Evolutionary conservation across 1,140 invertebrate species (phyloP), one percentile per base, ranked within the genome.

Genomic region (Trinorchestia longiramus): DNA sequence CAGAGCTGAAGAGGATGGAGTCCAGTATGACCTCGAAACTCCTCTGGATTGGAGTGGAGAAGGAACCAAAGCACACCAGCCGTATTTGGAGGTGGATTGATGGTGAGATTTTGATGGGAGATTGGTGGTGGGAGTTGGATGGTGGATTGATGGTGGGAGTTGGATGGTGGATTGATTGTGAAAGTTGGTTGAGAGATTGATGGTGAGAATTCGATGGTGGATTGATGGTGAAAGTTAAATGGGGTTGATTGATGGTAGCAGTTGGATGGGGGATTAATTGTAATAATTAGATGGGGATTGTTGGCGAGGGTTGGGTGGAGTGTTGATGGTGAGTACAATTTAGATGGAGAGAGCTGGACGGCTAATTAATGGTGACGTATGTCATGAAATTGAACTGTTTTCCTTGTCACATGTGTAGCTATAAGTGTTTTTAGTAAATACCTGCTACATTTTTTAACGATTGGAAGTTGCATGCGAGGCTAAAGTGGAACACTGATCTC

Each of bases 121-220:
- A 91, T 97, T 99, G 23, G 98, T 99, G 97, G 98, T 98, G 0
- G 98, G 99, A 97, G 97, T 99, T 0, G 99, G 99, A 99, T 98
- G 98, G 97, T 99, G 99, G 99, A 98, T 99, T 42, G 98, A 99
- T 97, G 98, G 99, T 99, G 97, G 98, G 98, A 97, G 96, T 90
- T 95, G 77, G n/a, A 95, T 43, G n/a, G n/a, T n/a, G n/a, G 98
- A 91, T 97, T 99, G 23, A 98, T 99, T 97, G 98, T 98, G 0
- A 98, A 99, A 97, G 97, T 99, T 0, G 99, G 99, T 99, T 98
- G 98, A 97, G 99, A 99, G 99, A 98, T 99, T 42, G 98, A 99
- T 97, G 98, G 99, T 99, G 97, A 98, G 98, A 97, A 96, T 90
- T 95, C 88, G n/a, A 95, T 43, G n/a, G n/a, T n/a, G n/a, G 98